These are phyloP conservation scores for Telmatherina bonti DNA, from an alignment of 2,797 vertebrate genomes.

Conservation along the genomic window DNA sequence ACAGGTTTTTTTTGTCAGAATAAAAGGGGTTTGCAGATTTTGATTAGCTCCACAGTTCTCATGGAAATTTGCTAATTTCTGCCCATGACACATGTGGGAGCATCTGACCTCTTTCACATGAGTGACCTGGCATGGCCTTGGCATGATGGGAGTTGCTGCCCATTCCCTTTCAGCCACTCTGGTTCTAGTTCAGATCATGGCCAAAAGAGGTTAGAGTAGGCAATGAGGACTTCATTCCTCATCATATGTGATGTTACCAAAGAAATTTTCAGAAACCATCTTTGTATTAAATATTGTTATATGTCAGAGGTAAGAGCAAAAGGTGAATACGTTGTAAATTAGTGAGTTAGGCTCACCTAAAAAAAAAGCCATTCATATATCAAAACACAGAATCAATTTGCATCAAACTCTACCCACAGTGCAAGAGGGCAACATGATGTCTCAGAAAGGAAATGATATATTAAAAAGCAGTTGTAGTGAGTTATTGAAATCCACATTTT, in stretches of 20 bases:
- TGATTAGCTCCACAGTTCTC: slow-evolving; percentile 30
- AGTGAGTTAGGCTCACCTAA: slow-evolving; percentile 19
- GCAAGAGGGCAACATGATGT: slow-evolving; percentile 46
- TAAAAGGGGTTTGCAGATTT: slow-evolving; percentile 10
- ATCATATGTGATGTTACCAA: slow-evolving; percentile 5
- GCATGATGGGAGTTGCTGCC: slow-evolving; percentile 49
- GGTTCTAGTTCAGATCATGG: slow-evolving; percentile 25
- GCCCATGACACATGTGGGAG: slow-evolving; percentile 55
- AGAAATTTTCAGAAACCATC: slow-evolving; percentile 22
- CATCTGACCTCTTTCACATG: slow-evolving; percentile 66
- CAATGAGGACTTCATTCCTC: slow-evolving; percentile 16
- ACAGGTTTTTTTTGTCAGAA: slow-evolving; percentile 20
- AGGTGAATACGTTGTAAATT: slow-evolving; percentile 20
- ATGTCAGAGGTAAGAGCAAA: slow-evolving; percentile 11
- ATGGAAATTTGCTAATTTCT: slow-evolving; percentile 53
- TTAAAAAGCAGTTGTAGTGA: slow-evolving; percentile 61
- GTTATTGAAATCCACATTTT: slow-evolving; percentile 70
- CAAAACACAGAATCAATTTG: slow-evolving; percentile 37
- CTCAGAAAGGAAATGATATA: slow-evolving; percentile 41
- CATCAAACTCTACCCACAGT: slow-evolving; percentile 30
- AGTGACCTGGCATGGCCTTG: slow-evolving; percentile 68
- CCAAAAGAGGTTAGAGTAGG: slow-evolving; percentile 33
- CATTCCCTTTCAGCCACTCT: slow-evolving; percentile 34
- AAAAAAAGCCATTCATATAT: slow-evolving; percentile 29
- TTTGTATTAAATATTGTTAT: slow-evolving; percentile 1